Evolutionary conservation across 53 echinoderm and acorn worm genomes (phyloP).

Genomic region (Luidia sarsii): DNA sequence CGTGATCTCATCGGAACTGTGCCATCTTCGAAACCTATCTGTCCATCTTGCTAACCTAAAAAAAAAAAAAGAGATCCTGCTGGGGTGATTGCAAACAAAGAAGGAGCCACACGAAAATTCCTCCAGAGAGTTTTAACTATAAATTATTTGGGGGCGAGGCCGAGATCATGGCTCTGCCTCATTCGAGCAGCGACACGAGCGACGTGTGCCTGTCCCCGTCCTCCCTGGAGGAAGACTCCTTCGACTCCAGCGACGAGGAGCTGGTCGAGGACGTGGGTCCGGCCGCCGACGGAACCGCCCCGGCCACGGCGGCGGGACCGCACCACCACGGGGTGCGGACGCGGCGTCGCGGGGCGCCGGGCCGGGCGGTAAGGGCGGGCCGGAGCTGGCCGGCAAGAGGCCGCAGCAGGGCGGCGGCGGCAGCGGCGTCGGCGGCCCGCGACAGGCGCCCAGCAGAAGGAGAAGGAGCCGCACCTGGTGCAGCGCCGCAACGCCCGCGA

Average conservation of each 20-base stretch:
- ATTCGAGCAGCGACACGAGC: slow-evolving; percentile 24
- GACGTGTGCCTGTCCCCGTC: slow-evolving; percentile 40
- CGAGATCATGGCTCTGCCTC: slow-evolving; percentile 37
- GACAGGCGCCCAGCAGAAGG: slow-evolving; percentile 70
- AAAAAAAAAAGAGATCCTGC: too few relatives aligned
- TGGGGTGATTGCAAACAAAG: too few relatives aligned
- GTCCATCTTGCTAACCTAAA: too few relatives aligned
- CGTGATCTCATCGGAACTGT: too few relatives aligned
- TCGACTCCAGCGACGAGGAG: slow-evolving; percentile 45
- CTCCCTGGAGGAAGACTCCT: slow-evolving; percentile 41
- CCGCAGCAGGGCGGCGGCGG: slow-evolving; percentile 1
- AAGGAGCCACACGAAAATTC: too few relatives aligned
- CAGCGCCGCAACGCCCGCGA: slow-evolving; percentile 95
- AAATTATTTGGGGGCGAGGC: too few relatives aligned
- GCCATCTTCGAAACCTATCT: too few relatives aligned
- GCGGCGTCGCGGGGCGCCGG: slow-evolving; percentile 13
- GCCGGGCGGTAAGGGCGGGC: slow-evolving; percentile 15
- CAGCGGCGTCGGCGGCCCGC: slow-evolving; percentile 9
- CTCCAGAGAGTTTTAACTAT: too few relatives aligned
- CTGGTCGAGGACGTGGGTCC: slow-evolving; percentile 44
- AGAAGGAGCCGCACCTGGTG: slow-evolving; percentile 97
- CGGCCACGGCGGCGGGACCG: slow-evolving; percentile 16
- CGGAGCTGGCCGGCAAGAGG: slow-evolving; percentile 11
- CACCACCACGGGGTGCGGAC: slow-evolving; percentile 34
- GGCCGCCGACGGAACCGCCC: background rate